Conservation (phyloP, 2,888 invertebrate genomes). For the Stenodema calcarata region DNA sequence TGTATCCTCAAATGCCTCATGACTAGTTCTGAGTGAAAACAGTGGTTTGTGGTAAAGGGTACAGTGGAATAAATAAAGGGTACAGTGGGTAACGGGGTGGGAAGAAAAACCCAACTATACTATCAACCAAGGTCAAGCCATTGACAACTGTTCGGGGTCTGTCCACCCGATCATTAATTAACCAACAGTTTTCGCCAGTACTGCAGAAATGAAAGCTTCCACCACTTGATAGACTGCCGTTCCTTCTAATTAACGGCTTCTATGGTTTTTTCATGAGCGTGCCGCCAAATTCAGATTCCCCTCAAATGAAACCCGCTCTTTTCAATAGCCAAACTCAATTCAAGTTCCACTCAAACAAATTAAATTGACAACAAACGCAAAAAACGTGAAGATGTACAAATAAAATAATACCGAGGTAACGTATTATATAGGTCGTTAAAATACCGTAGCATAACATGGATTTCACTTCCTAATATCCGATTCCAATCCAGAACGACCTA, state of each 20-base stretch:
- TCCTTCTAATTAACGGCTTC: neutral
- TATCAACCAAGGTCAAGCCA: neutral
- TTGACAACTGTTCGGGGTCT: neutral
- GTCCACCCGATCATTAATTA: neutral
- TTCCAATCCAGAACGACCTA: too few species aligned
- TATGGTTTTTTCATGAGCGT: neutral
- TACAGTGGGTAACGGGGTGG: neutral
- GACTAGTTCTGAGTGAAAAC: too few species aligned
- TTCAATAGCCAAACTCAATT: neutral
- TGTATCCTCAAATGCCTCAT: too few species aligned
- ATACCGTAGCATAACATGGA: too few species aligned
- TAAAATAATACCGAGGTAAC: too few species aligned
- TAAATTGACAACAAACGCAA: neutral
- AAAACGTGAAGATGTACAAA: too few species aligned
- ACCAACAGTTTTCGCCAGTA: neutral
- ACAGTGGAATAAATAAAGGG: too few species aligned
- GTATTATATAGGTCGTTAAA: too few species aligned
- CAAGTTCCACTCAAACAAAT: neutral
- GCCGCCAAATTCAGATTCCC: neutral
- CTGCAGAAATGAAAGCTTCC: neutral
- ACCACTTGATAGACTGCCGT: neutral
- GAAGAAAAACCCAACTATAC: neutral
- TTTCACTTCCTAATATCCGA: too few species aligned
- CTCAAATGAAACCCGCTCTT: neutral
- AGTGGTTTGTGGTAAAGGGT: too few species aligned